phyloP scores from a whole-genome alignment of 35 echinoderm and acorn worm genomes.

The Ophioderma brevispina region DNA sequence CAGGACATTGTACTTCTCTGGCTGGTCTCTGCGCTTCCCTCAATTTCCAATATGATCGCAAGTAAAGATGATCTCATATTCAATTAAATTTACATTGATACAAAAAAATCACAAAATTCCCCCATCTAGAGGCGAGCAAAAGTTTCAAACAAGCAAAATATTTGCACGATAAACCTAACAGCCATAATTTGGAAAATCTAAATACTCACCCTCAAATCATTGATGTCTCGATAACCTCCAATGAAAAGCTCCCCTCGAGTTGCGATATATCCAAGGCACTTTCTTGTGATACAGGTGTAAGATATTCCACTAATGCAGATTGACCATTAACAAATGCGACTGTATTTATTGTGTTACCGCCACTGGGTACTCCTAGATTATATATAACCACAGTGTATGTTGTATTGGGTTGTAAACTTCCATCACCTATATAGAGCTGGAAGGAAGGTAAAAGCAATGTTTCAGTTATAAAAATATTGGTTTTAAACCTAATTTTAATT shows the following conservation, averaged over 20 bases:
- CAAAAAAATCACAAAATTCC: too few species aligned
- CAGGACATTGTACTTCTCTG: too few species aligned
- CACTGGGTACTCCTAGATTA: slow-evolving; percentile 60
- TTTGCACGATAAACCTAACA: too few species aligned
- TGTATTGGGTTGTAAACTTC: slow-evolving; percentile 65
- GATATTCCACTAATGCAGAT: slow-evolving; percentile 68
- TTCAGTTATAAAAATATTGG: too few species aligned
- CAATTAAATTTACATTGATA: too few species aligned
- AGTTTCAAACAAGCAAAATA: too few species aligned
- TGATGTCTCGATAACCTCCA: slow-evolving; percentile 84
- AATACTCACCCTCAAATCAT: slow-evolving; percentile 80
- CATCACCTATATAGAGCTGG: slow-evolving; percentile 88
- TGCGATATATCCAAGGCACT: slow-evolving; percentile 79
- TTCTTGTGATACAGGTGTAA: slow-evolving; percentile 68
- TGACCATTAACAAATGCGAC: slow-evolving; percentile 78
- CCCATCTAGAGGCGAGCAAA: too few species aligned
- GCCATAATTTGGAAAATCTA: too few species aligned
- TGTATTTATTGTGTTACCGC: slow-evolving; percentile 35
- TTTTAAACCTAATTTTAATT: too few species aligned
- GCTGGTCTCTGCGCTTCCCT: too few species aligned
- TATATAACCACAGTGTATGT: slow-evolving; percentile 82
- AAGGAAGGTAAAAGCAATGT: slow-evolving; percentile 31
- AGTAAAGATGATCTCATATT: too few species aligned
- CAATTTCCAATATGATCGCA: too few species aligned
- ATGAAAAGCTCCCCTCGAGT: slow-evolving; percentile 75